Evolutionary conservation across 1,140 invertebrate genomes (phyloP), one percentile per base, ranked within the genome.

Genomic region (Stratiolaelaps scimitus): DNA sequence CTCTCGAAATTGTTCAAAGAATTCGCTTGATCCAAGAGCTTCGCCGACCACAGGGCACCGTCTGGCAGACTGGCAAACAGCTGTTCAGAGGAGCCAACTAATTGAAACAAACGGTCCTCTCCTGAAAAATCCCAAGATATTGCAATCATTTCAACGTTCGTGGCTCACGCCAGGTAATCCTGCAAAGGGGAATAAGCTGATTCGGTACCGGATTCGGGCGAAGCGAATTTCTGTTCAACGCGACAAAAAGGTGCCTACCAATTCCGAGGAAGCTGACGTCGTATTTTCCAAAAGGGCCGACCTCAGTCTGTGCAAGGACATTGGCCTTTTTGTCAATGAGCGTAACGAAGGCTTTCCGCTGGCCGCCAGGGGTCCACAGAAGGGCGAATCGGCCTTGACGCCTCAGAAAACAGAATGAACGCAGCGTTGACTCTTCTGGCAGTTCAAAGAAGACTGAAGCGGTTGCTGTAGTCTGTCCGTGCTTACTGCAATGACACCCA

Each of bases 361-460:
- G 53, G 15, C 26, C 26, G 34, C 34, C 53, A 1, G 20, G 13
- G 4, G 53, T 60, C 53, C 53, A 60, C 23, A 60, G 2, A n/a
- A 60, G 13, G 23, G 34, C 26, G 53, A 60, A 60, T 26, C 53
- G 53, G 15, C 53, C 53, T 26, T 60, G 34, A 40, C 34, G 34
- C 10, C 10, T 60, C 26, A 29, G 17, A 34, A 60, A 60, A 2
- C 26, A 29, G 23, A 60, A 60, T 20, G 15, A n/a, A 17, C 26
- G 15, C 15, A 60, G 17, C 23, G 26, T 26, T 26, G 53, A 15
- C 26, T 23, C 53, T 60, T 60, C 34, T 10, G 53, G 1, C 26
- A 60, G 53, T 5, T 60, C 53, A 23, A 60, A 29, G 53, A 60
- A 60, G 13, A 60, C 53, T 6, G 53, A 60, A 5, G 53, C 26